These are phyloP conservation scores for Mythimna impura DNA, from an alignment of 2,888 invertebrate species.

Conservation along the genomic window DNA sequence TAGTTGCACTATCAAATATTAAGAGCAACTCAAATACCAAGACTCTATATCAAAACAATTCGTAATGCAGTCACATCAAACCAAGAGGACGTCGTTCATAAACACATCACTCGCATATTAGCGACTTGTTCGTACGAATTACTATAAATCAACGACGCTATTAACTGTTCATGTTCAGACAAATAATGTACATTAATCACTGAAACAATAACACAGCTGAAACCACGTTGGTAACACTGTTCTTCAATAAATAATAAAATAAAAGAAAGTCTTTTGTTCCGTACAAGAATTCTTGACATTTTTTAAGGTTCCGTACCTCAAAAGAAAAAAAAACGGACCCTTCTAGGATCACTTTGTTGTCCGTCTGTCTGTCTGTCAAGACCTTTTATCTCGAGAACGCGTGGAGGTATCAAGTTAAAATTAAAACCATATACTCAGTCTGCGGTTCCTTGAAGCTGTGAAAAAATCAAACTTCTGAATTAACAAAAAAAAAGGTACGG, in stretches of 20 bases:
- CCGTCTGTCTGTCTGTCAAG: too few relatives aligned
- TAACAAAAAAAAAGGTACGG: too few relatives aligned
- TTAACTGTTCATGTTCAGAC: conserved; percentile 66
- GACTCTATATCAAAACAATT: conserved; percentile 17
- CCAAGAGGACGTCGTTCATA: conserved; percentile 41
- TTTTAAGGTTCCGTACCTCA: too few relatives aligned
- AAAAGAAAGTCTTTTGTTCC: conserved; percentile 24
- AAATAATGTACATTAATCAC: conserved; percentile 71
- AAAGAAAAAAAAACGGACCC: too few relatives aligned
- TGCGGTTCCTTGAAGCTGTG: too few relatives aligned
- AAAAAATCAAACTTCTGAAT: too few relatives aligned
- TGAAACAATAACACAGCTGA: conserved; percentile 64
- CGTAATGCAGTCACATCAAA: conserved; percentile 47
- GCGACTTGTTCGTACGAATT: conserved; percentile 54
- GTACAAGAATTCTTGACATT: conserved; percentile 24
- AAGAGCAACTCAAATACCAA: conserved; percentile 15
- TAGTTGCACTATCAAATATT: conserved; percentile 1
- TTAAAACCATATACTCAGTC: too few relatives aligned
- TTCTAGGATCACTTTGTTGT: too few relatives aligned
- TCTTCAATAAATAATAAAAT: conserved; percentile 36
- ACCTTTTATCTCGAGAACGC: too few relatives aligned
- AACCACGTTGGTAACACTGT: not conserved
- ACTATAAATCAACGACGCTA: conserved; percentile 70
- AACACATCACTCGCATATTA: conserved; percentile 52
- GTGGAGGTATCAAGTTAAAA: too few relatives aligned